Evolutionary conservation across 2,113 vertebrate genomes (phyloP), one percentile per base, ranked within the genome.

Genomic region (Cairina moschata): DNA sequence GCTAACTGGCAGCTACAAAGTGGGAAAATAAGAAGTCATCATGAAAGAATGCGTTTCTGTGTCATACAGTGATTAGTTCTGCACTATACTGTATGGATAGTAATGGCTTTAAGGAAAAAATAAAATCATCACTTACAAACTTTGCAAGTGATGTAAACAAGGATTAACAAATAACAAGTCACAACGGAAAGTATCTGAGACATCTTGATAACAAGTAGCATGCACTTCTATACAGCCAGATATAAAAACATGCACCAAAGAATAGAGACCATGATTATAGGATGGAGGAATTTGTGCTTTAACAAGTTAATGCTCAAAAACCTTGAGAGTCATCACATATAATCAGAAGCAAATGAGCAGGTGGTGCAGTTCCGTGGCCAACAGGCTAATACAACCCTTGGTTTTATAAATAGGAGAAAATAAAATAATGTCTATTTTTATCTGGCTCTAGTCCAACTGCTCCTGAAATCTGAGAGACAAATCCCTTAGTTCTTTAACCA

Each of bases 321-420:
- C 48, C 65, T 88, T 1, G 3, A 77, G 68, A 91, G 72, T 86
- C 71, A 66, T 83, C 82, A 69, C 59, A 36, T 55, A 56, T 26
- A 87, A 72, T 73, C 42, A 80, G 78, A 65, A 83, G 52, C 77
- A 93, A 94, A 93, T 71, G 72, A 95, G 85, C 63, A 95, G 63
- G 72, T 73, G 13, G 4, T 63, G 22, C 56, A 22, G 23, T 78
- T 52, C 80, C 78, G 56, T 84, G 66, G 52, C 77, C 77, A 84
- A 28, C 5, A 79, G 48, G 40, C 44, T 85, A 92, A 78, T 62
- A 50, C 21, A 89, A 8, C 52, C 62, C 54, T 42, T 52, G 9
- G 38, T 17, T 87, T 91, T 82, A 79, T 73, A 56, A 87, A 84
- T 13, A 87, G 52, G 34, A 82, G 12, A 36, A 62, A 76, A 60